These are phyloP conservation scores for Keiferia lycopersicella DNA, from an alignment of 2,888 invertebrate genomes.

Conservation along the genomic window DNA sequence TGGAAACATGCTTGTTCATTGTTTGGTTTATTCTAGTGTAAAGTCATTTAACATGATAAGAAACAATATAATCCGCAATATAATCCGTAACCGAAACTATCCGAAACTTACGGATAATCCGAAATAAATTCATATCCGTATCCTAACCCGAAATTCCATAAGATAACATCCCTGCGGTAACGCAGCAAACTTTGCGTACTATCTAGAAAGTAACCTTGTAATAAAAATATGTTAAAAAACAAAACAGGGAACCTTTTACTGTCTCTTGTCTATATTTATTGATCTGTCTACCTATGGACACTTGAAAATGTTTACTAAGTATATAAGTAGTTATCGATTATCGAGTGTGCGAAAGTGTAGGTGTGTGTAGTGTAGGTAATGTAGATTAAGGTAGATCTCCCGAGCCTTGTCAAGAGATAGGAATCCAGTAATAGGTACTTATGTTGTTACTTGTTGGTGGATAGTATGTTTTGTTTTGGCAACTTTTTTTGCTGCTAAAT, in stretches of 20 bases:
- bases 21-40: no score
- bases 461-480: background rate
- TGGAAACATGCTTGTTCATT: no score
- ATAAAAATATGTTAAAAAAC: slow-evolving; percentile 27
- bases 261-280: slow-evolving; percentile 56
- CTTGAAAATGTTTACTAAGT: slow-evolving; percentile 32
- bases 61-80: no score
- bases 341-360: slow-evolving; percentile 29
- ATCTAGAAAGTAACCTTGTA: no score
- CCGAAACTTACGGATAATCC: no score
- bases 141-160: no score
- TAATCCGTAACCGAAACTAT: no score
- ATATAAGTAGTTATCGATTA: slow-evolving; percentile 27
- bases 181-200: no score
- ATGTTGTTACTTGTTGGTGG: slow-evolving; percentile 15
- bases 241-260: slow-evolving; percentile 62
- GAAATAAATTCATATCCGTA: no score
- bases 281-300: slow-evolving; percentile 47
- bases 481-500: slow-evolving; percentile 27
- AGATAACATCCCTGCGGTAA: no score
- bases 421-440: slow-evolving; percentile 20
- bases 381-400: slow-evolving; percentile 41
- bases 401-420: slow-evolving; percentile 50
- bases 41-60: no score
- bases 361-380: slow-evolving; percentile 29